Evolutionary conservation across 2,888 invertebrate genomes (phyloP).

Genomic region (Pseudococcus viburni): DNA sequence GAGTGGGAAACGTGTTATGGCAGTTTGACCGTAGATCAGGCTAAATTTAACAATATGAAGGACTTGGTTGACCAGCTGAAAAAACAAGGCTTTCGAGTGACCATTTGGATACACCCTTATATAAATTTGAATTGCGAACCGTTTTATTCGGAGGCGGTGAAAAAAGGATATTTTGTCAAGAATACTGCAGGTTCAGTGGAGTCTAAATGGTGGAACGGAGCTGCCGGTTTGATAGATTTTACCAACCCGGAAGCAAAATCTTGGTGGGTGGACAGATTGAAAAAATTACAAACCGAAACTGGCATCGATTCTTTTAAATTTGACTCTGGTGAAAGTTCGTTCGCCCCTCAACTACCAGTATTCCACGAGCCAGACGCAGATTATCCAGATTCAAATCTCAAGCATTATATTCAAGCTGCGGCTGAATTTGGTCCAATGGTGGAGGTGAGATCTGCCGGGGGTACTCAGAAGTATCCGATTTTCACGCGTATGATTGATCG

Average conservation of each 20-base stretch:
- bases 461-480: constrained; percentile 80
- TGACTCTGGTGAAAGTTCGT: constrained; percentile 84
- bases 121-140: constrained; percentile 81
- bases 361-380: constrained; percentile 59
- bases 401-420: constrained; percentile 75
- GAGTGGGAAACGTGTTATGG: constrained; percentile 91
- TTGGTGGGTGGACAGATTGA: constrained; percentile 73
- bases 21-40: constrained; percentile 77
- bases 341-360: constrained; percentile 75
- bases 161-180: constrained; percentile 75
- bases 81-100: constrained; percentile 79
- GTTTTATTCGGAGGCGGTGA: constrained; percentile 75
- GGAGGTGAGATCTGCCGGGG: constrained; percentile 82
- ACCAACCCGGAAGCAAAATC: constrained; percentile 78
- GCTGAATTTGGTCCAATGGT: constrained; percentile 76
- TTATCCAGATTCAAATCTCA: constrained; percentile 67
- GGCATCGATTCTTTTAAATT: constrained; percentile 85
- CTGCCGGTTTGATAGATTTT: constrained; percentile 79
- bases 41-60: constrained; percentile 80
- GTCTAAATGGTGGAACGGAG: constrained; percentile 73
- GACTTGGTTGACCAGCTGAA: constrained; percentile 76
- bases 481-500: constrained; percentile 86
- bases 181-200: constrained; percentile 70
- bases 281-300: constrained; percentile 75
- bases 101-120: constrained; percentile 90